These are phyloP conservation scores for Muscicapa striata DNA, from an alignment of 2,797 vertebrate genomes.

Conservation along the genomic window DNA sequence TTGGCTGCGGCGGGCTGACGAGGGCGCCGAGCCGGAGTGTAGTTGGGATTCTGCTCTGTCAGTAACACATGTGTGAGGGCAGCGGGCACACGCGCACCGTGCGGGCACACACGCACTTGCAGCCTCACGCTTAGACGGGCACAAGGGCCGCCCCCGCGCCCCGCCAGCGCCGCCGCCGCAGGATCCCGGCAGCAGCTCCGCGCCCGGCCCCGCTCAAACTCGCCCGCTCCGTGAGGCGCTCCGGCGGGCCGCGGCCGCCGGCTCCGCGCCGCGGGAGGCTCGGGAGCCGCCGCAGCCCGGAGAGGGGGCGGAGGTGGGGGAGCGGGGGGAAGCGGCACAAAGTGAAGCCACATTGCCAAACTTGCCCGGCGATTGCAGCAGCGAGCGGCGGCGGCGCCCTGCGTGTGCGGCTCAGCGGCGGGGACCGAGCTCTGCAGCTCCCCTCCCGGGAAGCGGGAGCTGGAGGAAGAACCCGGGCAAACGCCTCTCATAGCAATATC, in stretches of 20 bases:
- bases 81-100: slow-evolving; percentile 57
- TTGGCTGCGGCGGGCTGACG: slow-evolving; percentile 85
- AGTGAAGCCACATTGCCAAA: slow-evolving; percentile 79
- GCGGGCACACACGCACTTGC: background rate
- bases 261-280: background rate
- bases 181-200: slow-evolving; percentile 31
- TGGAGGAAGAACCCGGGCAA: slow-evolving; percentile 48
- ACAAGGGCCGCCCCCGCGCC: slow-evolving; percentile 45
- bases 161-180: slow-evolving; percentile 22
- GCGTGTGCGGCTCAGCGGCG: slow-evolving; percentile 58
- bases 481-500: slow-evolving; percentile 40
- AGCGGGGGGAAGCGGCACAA: slow-evolving; percentile 56
- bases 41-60: slow-evolving; percentile 90
- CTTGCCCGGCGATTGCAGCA: slow-evolving; percentile 72
- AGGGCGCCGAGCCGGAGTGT: slow-evolving; percentile 82
- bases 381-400: slow-evolving; percentile 73
- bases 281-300: slow-evolving; percentile 54
- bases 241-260: background rate
- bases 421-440: slow-evolving; percentile 67
- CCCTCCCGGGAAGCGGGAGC: slow-evolving; percentile 55
- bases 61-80: slow-evolving; percentile 91
- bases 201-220: background rate
- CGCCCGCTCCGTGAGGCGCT: background rate
- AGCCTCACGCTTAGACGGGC: background rate
- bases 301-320: slow-evolving; percentile 32